Evolutionary conservation across 1,140 invertebrate species (phyloP), one percentile per base, ranked within the genome.

Genomic region (Drosophila carrolli): DNA sequence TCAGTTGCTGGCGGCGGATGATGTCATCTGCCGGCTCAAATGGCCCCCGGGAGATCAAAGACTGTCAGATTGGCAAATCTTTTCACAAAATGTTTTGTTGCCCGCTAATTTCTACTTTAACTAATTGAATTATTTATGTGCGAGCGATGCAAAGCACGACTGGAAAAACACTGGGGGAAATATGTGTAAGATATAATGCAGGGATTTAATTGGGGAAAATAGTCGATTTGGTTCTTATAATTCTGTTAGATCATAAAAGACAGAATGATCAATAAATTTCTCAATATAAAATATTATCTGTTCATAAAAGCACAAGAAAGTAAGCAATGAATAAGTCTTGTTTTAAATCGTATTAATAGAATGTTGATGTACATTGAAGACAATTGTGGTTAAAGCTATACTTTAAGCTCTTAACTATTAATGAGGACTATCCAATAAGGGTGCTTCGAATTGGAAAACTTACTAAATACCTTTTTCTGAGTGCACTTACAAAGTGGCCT

Each of bases 61-160:
- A 71, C 67, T 71, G 67, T 71, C 60, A 75, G 73, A 75, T 76
- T 76, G 73, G 73, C 54, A 76, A 76, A 76, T 76, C 60, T 75
- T 75, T 75, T 51, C 50, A 46, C 73, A 61, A 73, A 60, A 51
- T 73, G 47, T 51, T 46, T 41, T 61, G 47, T 47, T 51, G 57
- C 14, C 40, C 47, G 70, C 70, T 76, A 76, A 76, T 76, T 76
- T 76, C 44, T 23, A 53, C 60, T 76, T 48, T 67, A 75, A 67
- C 73, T 76, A 76, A 76, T 76, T 76, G 73, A 67, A 75, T 76
- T 75, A 76, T 67, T 76, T 75, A 75, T 75, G 54, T 75, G 44
- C 47, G 44, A 48, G 38, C 54, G 40, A 19, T 51, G 60, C 19
- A 9, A 44, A 38, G 27, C 72, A 75, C 71, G 37, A 41, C 1